Evolutionary conservation across 2,888 invertebrate genomes (phyloP), one percentile per base, ranked within the genome.

Genomic region (Gastrophysa polygoni): DNA sequence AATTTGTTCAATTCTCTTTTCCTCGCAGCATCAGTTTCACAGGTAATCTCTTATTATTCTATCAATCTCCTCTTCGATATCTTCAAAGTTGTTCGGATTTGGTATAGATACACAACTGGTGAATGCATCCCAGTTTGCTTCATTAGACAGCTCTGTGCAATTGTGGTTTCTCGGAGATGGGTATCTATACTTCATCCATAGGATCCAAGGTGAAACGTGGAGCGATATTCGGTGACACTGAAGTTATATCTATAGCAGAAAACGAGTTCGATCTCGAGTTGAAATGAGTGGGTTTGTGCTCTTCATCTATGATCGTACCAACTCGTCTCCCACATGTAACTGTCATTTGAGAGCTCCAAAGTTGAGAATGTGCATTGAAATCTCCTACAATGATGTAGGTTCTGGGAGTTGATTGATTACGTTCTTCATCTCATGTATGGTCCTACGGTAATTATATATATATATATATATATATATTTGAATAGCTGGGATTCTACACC

Each of bases 171-270:
- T 29, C 16, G 17, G 14, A 6, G 29, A 10, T 2, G 50, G 4
- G 7, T 4, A 18, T 50, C 16, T 14, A 50, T 29, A 28, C n/a
- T 10, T 50, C 50, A n/a, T 50, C 32, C 10, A 50, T 10, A 1
- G 50, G 5, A 4, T 17, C 29, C 50, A 28, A 50, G 1, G 14
- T 14, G 6, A 50, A 50, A 16, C 8, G 14, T 16, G 29, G 28
- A 16, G 29, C 32, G 14, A 28, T 50, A 11, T 50, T 50, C 1
- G 50, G 16, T 3, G 28, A 28, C 14, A n/a, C 14, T 1, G 29
- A n/a, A n/a, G 28, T 29, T 3, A 50, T 28, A 29, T 50, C 50
- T 16, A 50, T 50, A 4, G 50, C 24, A 29, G 50, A 50, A 14
- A 16, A 50, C 5, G 50, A 50, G 17, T 50, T 50, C 1, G 50